Percentiles rank a stretch among this genome's conserved stretches.
Conservation (phyloP, 1,140 invertebrate species). For the Leptinotarsa lineolata region DNA sequence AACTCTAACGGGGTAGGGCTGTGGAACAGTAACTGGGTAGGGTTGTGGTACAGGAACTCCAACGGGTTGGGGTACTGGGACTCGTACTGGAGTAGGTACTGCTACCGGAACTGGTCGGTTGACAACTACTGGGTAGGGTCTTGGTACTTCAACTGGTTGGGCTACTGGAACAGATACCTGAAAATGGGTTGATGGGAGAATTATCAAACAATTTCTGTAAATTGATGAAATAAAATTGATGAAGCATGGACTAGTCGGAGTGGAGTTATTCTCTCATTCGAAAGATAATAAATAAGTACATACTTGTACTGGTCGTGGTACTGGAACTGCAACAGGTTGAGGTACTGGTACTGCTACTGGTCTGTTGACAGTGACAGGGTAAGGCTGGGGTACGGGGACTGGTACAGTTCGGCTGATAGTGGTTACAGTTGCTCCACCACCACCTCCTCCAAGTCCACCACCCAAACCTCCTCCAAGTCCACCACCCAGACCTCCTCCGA, state of each 20-base stretch:
- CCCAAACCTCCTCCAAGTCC: conserved; percentile 39
- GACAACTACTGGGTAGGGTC: conserved; percentile 49
- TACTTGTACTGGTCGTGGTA: conserved; percentile 53
- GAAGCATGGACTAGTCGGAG: neutral
- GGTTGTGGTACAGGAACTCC: conserved; percentile 45
- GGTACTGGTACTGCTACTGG: conserved; percentile 55
- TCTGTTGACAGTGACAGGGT: conserved; percentile 58
- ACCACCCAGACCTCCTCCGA: conserved; percentile 37
- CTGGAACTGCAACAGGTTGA: conserved; percentile 53
- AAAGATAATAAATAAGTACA: neutral
- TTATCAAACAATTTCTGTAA: neutral
- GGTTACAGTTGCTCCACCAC: conserved; percentile 40
- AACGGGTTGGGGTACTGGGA: conserved; percentile 47
- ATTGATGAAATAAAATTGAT: neutral
- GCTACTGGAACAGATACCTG: conserved; percentile 47
- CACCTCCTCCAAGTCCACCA: conserved; percentile 39
- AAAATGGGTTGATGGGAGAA: neutral
- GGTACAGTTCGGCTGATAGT: conserved; percentile 43
- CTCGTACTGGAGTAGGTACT: conserved; percentile 41
- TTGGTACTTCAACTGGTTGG: conserved; percentile 52
- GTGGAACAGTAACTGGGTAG: conserved; percentile 46
- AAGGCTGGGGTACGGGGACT: conserved; percentile 51
- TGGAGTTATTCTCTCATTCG: neutral
- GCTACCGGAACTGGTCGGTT: conserved; percentile 44
- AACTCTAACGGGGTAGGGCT: conserved; percentile 46